Conservation (phyloP, 2,797 vertebrate genomes). For the Micrastur ruficollis region DNA sequence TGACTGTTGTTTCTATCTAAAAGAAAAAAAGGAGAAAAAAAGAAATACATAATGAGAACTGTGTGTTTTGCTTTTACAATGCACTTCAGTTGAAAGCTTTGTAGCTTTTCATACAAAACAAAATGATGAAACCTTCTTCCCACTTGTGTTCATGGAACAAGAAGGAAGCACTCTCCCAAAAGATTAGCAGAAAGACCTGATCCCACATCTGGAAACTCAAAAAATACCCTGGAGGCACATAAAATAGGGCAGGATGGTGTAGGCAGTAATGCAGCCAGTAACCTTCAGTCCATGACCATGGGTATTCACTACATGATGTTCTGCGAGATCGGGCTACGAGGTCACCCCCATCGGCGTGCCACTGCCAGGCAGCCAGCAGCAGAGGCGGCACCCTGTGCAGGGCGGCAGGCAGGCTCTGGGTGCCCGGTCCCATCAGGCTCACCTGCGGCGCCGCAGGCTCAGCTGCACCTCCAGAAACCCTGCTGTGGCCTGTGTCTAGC, state of each 20-base stretch:
- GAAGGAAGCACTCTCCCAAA: not conserved
- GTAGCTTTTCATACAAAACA: not conserved
- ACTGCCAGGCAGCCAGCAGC: not conserved
- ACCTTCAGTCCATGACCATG: fast-evolving
- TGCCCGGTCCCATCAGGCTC: not conserved
- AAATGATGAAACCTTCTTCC: not conserved
- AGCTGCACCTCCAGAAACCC: not conserved
- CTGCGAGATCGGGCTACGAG: not conserved
- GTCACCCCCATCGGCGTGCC: fast-evolving
- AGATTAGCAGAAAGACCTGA: not conserved
- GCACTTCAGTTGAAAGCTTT: not conserved
- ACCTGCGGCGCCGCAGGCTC: not conserved
- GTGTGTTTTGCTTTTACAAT: not conserved
- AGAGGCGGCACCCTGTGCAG: not conserved
- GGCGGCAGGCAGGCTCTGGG: too few relatives aligned
- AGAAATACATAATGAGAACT: not conserved
- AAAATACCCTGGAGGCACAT: not conserved
- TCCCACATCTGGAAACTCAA: not conserved
- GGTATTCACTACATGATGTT: fast-evolving
- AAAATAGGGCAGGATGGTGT: not conserved
- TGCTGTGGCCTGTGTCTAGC: not conserved
- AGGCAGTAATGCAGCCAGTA: not conserved
- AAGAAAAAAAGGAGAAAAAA: not conserved
- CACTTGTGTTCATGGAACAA: not conserved
- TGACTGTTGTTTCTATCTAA: not conserved